Percentiles rank a stretch among this genome's conserved stretches.
These are phyloP conservation scores for Lasioglossum malachurum DNA, from an alignment of 2,888 invertebrate genomes.

Conservation along the genomic window DNA sequence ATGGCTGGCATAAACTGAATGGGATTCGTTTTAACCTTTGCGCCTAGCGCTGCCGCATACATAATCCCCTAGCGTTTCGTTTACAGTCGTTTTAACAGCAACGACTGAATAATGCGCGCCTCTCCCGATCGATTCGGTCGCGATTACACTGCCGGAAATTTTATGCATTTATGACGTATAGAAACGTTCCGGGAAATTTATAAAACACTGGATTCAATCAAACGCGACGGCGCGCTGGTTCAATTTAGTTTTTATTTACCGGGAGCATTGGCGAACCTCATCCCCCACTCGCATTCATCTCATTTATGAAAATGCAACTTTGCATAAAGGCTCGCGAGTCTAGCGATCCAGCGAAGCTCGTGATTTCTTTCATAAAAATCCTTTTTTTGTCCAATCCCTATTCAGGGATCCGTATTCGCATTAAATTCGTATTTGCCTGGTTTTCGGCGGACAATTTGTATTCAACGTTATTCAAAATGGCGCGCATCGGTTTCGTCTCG, in stretches of 20 bases:
- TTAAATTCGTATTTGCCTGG: not conserved
- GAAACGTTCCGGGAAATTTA: not conserved
- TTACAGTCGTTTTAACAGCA: slow-evolving; percentile 9
- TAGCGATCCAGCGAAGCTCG: not conserved
- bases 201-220: not conserved
- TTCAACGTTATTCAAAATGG: not conserved
- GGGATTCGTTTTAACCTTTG: slow-evolving; percentile 5
- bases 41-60: not conserved
- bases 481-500: not conserved
- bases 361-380: not conserved
- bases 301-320: slow-evolving; percentile 1
- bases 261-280: not conserved
- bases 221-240: not conserved
- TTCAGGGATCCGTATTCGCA: not conserved
- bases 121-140: not conserved
- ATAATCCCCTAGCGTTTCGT: slow-evolving; percentile 1
- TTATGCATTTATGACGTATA: not conserved
- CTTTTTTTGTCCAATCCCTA: not conserved
- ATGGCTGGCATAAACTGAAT: slow-evolving; percentile 11
- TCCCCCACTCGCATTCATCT: not conserved
- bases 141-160: not conserved
- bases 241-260: not conserved
- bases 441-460: not conserved
- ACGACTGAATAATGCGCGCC: not conserved
- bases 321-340: not conserved